These are phyloP conservation scores for Lasiommata megera DNA, from an alignment of 2,888 invertebrate genomes.

Conservation along the genomic window DNA sequence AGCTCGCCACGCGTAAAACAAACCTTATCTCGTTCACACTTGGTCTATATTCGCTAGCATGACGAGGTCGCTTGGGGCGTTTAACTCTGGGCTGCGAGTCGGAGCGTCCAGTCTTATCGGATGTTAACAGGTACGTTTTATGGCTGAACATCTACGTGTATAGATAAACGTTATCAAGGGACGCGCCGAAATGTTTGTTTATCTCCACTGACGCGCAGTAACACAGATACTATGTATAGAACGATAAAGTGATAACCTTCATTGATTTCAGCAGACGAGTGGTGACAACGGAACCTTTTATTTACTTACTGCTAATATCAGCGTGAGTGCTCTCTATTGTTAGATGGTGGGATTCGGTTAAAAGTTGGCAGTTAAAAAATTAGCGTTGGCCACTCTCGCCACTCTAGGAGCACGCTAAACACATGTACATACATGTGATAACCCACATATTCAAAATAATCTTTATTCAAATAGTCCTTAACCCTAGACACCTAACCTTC, in stretches of 20 bases:
- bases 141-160: conserved; percentile 25
- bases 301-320: neutral
- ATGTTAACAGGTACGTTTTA: conserved; percentile 26
- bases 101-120: conserved; percentile 27
- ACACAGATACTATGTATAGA: neutral
- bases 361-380: too few species aligned
- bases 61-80: neutral
- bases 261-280: neutral
- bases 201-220: conserved; percentile 6
- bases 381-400: too few species aligned
- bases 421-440: too few species aligned
- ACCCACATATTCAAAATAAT: too few species aligned
- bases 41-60: neutral
- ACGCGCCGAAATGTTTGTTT: conserved; percentile 9
- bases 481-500: too few species aligned
- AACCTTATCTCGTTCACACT: neutral
- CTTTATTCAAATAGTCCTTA: too few species aligned
- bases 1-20: neutral
- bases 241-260: neutral
- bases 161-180: conserved; percentile 22
- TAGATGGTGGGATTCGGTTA: too few species aligned
- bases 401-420: too few species aligned
- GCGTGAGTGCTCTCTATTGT: too few species aligned
- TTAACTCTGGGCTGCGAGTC: conserved; percentile 17
- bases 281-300: neutral